Base-by-base conservation (phyloP, 2,797 vertebrate species). In the Lacerta bilineata region DNA sequence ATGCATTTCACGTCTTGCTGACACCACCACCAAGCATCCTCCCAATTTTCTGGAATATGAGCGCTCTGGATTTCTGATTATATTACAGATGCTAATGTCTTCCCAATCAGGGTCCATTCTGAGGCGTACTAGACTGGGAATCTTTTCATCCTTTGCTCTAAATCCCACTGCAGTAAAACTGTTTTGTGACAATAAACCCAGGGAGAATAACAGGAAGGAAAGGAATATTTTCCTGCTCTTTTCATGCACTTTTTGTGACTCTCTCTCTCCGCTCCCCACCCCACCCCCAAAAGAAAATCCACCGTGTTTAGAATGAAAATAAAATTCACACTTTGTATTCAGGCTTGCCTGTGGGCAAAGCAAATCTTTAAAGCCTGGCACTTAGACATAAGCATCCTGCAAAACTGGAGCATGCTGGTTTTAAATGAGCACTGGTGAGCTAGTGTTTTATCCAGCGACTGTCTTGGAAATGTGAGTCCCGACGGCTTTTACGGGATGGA, bases 341-440 rank as follows among this genome's bases (percentile, higher is more conserved):
- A 88, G 88, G 43, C 78, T n/a, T 86, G 92, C 93, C 93, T 84
- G 59, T 69, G 15, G 92, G 93, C 87, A 95, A 90, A 94, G 55
- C 61, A 91, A 94, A 88, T 36, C 89, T 94, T 94, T 92, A 92
- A 94, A 95, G 87, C 83, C 25, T 66, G 89, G 86, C 68, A 87
- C 87, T 93, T 93, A 89, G 80, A 93, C 41, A 89, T 1, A 59
- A 94, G 68, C 74, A 89, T 92, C 93, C 88, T 90, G 81, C 33
- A 89, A 91, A 91, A 91, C 68, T 83, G 75, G 82, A 89, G 88
- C 92, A 90, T 64, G 89, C 89, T 91, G 90, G 87, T 88, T 95
- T 94, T 83, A 93, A 94, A 95, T 76, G 84, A 95, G 83, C 2
- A 0, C 27, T 83, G 82, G 83, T 55, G 50, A 0, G 0, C 71